Evolutionary conservation across 1,140 invertebrate genomes (phyloP).

Genomic region (Heliconius himera): DNA sequence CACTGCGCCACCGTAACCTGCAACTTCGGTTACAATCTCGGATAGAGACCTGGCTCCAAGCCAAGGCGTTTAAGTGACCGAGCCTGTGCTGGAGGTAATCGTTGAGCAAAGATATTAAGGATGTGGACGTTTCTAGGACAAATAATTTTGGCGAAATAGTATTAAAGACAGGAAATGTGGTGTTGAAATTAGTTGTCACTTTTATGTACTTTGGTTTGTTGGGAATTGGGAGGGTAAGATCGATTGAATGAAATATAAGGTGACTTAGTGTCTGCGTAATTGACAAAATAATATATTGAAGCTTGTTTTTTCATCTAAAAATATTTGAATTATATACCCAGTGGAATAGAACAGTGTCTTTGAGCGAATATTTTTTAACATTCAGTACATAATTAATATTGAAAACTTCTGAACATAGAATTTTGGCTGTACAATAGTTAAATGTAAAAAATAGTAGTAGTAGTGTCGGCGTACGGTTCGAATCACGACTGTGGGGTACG

Average conservation of each 20-base stretch:
- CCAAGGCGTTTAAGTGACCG: slow-evolving; percentile 7
- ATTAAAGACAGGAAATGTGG: not conserved
- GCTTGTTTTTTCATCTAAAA: too few species aligned
- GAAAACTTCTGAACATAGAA: too few species aligned
- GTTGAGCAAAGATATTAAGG: slow-evolving; percentile 5
- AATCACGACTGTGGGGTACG: too few species aligned
- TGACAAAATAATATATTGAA: too few species aligned
- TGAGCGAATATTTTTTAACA: too few species aligned
- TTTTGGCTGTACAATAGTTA: too few species aligned
- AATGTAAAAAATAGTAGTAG: too few species aligned
- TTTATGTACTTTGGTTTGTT: not conserved
- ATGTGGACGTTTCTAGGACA: not conserved
- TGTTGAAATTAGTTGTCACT: not conserved
- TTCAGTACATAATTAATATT: too few species aligned
- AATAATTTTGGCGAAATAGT: not conserved
- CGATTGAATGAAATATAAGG: not conserved
- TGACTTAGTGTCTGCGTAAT: too few species aligned
- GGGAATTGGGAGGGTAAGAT: not conserved
- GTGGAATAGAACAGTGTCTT: too few species aligned
- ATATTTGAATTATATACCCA: too few species aligned
- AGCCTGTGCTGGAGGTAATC: not conserved
- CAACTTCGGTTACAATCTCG: slow-evolving; percentile 2
- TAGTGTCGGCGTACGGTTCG: too few species aligned
- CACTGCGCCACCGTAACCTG: slow-evolving; percentile 3
- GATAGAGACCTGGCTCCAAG: slow-evolving; percentile 1